Base-by-base conservation (phyloP, 1,140 invertebrate genomes). In the Melanaphis sacchari region DNA sequence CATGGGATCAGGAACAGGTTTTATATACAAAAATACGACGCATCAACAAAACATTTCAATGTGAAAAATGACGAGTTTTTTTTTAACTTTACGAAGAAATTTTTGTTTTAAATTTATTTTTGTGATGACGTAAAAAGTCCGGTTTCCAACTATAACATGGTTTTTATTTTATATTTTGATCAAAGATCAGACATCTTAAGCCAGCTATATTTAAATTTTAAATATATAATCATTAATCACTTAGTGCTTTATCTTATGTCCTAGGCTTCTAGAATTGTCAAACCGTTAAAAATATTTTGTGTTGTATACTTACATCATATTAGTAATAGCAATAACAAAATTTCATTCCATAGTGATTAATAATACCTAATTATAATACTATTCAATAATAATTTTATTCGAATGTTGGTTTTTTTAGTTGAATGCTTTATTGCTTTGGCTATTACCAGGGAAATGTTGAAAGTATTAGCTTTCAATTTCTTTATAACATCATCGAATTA, bases 21-120 rank as follows among this genome's bases (percentile, higher is more conserved):
- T 66, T 85, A 43, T 85, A 43, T 46, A 18, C 46, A 46, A 18
- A 46, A 46, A 46, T 43, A 40, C 84, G 31, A 31, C 84, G 41
- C 31, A n/a, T 85, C 84, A n/a, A 43, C 82, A 41, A 84, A 84
- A 41, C 82, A 41, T 84, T 84, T 84, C 38, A 84, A 41, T 84
- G 38, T 40, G 22, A 84, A 84, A 84, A 40, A 22, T 84, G 36
- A 24, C 9, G 3, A 84, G 38, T 40, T 40, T 84, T 84, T 46
- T 82, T 43, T 85, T 41, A 85, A 11, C 7, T 85, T 41, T 85
- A 31, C 40, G 41, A 85, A 26, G 40, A 76, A 85, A 43, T 31
- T 85, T 40, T 21, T 82, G 9, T 82, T 49, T 15, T 49, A 49
- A 49, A 49, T 49, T 49, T 49, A 15, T 49, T 49, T 49, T 82